Percentiles rank a stretch among this genome's conserved stretches.
Evolutionary conservation across 2,797 vertebrate genomes (phyloP).

Genomic region (Microctenopoma steveboyesi): DNA sequence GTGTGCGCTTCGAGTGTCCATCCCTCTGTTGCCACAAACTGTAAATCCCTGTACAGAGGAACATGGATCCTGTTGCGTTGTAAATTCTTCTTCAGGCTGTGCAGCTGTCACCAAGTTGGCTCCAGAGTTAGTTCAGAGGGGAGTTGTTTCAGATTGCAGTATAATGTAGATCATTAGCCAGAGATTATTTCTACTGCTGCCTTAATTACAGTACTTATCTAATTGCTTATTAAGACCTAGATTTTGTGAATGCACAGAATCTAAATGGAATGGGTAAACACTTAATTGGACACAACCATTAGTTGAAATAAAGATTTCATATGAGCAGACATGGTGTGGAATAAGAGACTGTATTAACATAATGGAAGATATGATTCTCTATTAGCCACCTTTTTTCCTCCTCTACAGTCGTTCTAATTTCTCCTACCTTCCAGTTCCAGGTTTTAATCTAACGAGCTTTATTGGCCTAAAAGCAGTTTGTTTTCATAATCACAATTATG

Average conservation of each 20-base stretch:
- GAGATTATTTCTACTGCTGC: slow-evolving; percentile 72
- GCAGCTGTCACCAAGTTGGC: slow-evolving; percentile 64
- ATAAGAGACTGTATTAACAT: slow-evolving; percentile 59
- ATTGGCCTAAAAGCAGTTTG: slow-evolving; percentile 50
- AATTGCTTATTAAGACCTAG: slow-evolving; percentile 75
- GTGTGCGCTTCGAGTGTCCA: slow-evolving; percentile 35
- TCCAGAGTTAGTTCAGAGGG: slow-evolving; percentile 58
- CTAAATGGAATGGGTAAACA: slow-evolving; percentile 76
- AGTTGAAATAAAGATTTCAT: slow-evolving; percentile 69
- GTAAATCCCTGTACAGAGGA: slow-evolving; percentile 36
- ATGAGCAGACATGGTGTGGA: slow-evolving; percentile 50
- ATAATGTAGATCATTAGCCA: slow-evolving; percentile 77
- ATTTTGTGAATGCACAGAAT: slow-evolving; percentile 70
- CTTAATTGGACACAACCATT: slow-evolving; percentile 80
- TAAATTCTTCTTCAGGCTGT: slow-evolving; percentile 48
- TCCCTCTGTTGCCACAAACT: slow-evolving; percentile 43
- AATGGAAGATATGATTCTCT: slow-evolving; percentile 68
- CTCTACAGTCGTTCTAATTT: slow-evolving; percentile 24
- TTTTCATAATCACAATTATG: slow-evolving; percentile 60
- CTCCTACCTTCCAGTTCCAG: slow-evolving; percentile 11
- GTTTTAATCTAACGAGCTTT: slow-evolving; percentile 44
- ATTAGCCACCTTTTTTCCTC: slow-evolving; percentile 40
- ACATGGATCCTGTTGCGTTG: slow-evolving; percentile 36
- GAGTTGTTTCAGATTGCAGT: slow-evolving; percentile 68
- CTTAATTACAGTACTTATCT: slow-evolving; percentile 77